Evolutionary conservation across 1,140 invertebrate species (phyloP).

Genomic region (Colletes gigas): DNA sequence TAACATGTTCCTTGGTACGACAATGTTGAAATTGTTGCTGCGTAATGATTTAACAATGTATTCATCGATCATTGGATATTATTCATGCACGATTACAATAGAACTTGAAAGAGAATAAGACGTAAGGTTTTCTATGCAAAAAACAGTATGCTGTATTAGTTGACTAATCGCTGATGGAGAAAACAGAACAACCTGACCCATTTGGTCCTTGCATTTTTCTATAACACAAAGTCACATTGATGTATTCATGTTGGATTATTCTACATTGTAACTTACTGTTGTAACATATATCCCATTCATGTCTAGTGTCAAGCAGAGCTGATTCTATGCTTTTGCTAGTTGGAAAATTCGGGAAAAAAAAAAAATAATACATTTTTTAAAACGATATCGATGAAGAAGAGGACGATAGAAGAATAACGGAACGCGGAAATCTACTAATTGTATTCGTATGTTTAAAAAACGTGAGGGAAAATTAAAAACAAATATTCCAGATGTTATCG

Average conservation of each 20-base stretch:
- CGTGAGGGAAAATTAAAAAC: background rate
- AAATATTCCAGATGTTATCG: constrained; percentile 28
- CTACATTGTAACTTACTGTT: constrained; percentile 72
- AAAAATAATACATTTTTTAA: constrained; percentile 23
- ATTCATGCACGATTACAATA: background rate
- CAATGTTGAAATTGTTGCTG: background rate
- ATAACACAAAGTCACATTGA: constrained; percentile 50
- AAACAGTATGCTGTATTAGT: background rate
- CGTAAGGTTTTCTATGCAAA: background rate
- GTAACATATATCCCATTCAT: constrained; percentile 66
- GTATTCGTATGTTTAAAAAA: background rate
- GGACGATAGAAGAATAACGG: background rate
- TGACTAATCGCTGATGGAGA: background rate
- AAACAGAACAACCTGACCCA: constrained; percentile 28
- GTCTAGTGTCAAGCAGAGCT: constrained; percentile 75
- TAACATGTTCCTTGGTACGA: background rate
- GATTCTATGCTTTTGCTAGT: constrained; percentile 71
- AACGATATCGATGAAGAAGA: background rate
- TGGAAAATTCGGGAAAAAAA: constrained; percentile 29
- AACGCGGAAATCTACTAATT: constrained; percentile 1
- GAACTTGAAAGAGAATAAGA: background rate
- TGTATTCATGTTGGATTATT: constrained; percentile 67
- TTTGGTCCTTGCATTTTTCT: constrained; percentile 53
- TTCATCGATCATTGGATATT: background rate
- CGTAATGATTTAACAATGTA: constrained; percentile 5